A percentile compares a stretch with the other conserved stretches of the same genome.
These are phyloP conservation scores for Tiliacea citrago DNA, from an alignment of 2,888 invertebrate species.

Conservation along the genomic window DNA sequence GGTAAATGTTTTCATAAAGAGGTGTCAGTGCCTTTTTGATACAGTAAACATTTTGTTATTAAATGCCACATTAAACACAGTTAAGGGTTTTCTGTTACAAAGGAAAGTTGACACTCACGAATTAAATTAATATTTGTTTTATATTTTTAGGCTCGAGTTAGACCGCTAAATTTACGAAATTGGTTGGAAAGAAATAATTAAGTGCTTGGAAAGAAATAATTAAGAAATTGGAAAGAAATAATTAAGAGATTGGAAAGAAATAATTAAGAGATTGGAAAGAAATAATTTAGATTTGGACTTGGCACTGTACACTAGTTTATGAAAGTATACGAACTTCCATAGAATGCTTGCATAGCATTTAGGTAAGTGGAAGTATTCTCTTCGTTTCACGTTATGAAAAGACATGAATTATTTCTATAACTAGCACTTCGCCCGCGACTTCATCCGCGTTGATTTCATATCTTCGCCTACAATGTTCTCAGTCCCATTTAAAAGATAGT, in stretches of 20 bases:
- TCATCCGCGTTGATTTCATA: no score
- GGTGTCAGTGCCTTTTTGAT: not conserved
- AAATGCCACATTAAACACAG: not conserved
- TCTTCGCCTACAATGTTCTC: no score
- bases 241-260: not conserved
- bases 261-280: not conserved
- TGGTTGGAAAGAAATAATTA: not conserved
- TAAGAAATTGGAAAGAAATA: not conserved
- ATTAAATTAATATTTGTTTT: not conserved
- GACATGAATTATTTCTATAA: not conserved
- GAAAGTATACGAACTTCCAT: not conserved
- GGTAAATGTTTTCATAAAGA: constrained; percentile 6
- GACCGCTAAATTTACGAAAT: not conserved
- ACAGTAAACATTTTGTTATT: not conserved
- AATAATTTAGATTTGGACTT: not conserved
- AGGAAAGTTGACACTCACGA: not conserved
- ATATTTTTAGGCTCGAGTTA: not conserved
- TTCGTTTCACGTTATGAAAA: not conserved
- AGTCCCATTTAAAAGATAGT: no score
- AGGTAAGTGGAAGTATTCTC: not conserved
- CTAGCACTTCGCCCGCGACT: no score
- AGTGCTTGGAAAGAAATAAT: not conserved
- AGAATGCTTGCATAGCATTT: not conserved
- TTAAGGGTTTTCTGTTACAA: not conserved
- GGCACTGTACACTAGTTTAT: not conserved